phyloP scores from a whole-genome alignment of 2,888 invertebrate genomes.

The Drosophila aldrichi region DNA sequence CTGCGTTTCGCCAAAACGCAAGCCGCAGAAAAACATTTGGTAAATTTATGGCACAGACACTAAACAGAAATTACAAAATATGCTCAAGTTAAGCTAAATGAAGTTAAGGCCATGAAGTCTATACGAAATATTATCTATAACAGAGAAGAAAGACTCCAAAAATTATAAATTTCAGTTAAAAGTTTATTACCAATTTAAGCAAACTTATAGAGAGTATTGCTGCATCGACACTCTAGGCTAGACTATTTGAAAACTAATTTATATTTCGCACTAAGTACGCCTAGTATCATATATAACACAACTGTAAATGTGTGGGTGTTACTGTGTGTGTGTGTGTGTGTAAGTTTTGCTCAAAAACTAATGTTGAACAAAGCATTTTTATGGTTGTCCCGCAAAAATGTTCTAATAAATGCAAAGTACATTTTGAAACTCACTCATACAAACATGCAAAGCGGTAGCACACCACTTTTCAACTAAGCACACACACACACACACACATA shows the following conservation, averaged over 20 bases:
- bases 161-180: background rate
- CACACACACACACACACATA: background rate
- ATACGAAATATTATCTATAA: background rate
- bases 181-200: no score
- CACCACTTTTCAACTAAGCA: constrained; percentile 41
- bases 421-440: constrained; percentile 56
- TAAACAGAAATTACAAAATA: constrained; percentile 39
- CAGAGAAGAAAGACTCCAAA: no score
- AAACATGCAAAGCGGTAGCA: constrained; percentile 22
- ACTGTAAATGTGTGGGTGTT: background rate
- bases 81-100: background rate
- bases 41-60: constrained; percentile 40
- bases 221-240: no score
- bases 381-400: constrained; percentile 72
- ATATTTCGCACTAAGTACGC: constrained; percentile 13
- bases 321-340: background rate
- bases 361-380: constrained; percentile 72
- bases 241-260: constrained; percentile 26
- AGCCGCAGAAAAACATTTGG: constrained; percentile 46
- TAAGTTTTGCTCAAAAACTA: constrained; percentile 50
- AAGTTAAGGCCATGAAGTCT: background rate
- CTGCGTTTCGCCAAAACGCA: constrained; percentile 29
- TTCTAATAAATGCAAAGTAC: constrained; percentile 78
- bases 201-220: background rate
- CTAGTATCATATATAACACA: constrained; percentile 3